Evolutionary conservation across 2,888 invertebrate genomes (phyloP), one percentile per base, ranked within the genome.

Genomic region (Zootermopsis nevadensis): DNA sequence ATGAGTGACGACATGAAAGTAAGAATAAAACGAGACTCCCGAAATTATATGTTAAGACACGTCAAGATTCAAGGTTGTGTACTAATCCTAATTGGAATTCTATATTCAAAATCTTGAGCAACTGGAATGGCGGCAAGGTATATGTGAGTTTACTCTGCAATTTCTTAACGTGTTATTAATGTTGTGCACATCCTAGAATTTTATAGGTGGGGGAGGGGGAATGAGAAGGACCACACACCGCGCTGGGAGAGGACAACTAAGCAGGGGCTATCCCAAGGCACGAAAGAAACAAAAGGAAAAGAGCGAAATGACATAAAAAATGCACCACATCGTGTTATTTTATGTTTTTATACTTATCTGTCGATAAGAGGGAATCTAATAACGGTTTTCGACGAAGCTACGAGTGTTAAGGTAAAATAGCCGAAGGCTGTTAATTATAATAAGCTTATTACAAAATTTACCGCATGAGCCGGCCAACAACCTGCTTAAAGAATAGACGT

Each of bases 91-190:
- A 82, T 60, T 74, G 55, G 74, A 82, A 53, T 76, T 31, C 42
- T 33, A 69, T 10, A 69, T 69, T 69, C 31, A 69, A 69, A 66
- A 69, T 33, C 30, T 10, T 15, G 53, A 35, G n/a, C 42, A 66
- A 31, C 35, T n/a, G 55, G 76, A 27, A 53, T 31, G 24, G 72
- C 30, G 53, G 74, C 22, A 48, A 55, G 38, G 66, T 33, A 27
- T 74, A 66, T 67, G 67, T 74, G 83, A 82, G 83, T 83, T 83
- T 83, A 66, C 83, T 83, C 79, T 83, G 83, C 83, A 83, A 82
- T 83, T 83, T 83, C 81, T 81, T 83, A 83, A 83, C 83, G 83
- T 83, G 83, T 69, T 82, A 83, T 83, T 83, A 83, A 83, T 83
- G 83, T 81, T 83, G 82, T 83, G 83, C 83, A 83, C 79, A 81